These are phyloP conservation scores for Schizotus pectinicornis DNA, from an alignment of 2,888 invertebrate genomes.

Conservation along the genomic window DNA sequence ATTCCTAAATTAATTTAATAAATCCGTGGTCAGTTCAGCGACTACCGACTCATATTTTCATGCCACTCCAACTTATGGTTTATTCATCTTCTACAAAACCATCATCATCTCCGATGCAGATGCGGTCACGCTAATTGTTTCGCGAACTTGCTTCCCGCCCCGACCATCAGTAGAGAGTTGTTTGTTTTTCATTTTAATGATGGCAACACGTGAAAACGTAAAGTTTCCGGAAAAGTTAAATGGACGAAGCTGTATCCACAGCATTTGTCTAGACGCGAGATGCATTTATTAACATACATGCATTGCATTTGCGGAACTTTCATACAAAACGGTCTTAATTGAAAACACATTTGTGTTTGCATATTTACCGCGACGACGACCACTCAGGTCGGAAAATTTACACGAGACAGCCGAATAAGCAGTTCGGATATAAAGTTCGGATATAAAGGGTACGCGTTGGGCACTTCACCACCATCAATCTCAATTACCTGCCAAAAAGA, in stretches of 20 bases:
- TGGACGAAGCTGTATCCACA: slow-evolving; percentile 17
- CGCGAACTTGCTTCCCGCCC: slow-evolving; percentile 1
- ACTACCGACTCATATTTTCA: slow-evolving; percentile 35
- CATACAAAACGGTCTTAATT: slow-evolving; percentile 21
- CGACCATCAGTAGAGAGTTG: too few relatives aligned
- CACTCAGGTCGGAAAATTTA: slow-evolving; percentile 9
- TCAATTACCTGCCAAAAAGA: too few relatives aligned
- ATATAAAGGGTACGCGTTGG: too few relatives aligned
- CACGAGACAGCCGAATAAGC: not conserved
- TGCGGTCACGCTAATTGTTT: slow-evolving; percentile 23
- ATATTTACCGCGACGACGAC: slow-evolving; percentile 21
- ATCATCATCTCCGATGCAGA: too few relatives aligned
- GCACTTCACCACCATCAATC: too few relatives aligned
- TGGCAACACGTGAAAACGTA: slow-evolving; percentile 13
- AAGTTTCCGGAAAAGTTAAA: slow-evolving; percentile 19
- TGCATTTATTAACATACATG: slow-evolving; percentile 30
- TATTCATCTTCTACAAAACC: slow-evolving; percentile 26
- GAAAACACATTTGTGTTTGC: slow-evolving; percentile 24
- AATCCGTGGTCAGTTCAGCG: slow-evolving; percentile 33
- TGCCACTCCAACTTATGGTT: slow-evolving; percentile 33
- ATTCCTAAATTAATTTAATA: slow-evolving; percentile 37
- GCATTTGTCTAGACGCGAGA: slow-evolving; percentile 23
- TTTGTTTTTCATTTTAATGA: slow-evolving; percentile 16
- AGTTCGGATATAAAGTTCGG: too few relatives aligned
- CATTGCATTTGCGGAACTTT: slow-evolving; percentile 25